These are phyloP conservation scores for Saguinus imperator DNA, from an alignment of 2,113 vertebrate genomes.

Conservation along the genomic window DNA sequence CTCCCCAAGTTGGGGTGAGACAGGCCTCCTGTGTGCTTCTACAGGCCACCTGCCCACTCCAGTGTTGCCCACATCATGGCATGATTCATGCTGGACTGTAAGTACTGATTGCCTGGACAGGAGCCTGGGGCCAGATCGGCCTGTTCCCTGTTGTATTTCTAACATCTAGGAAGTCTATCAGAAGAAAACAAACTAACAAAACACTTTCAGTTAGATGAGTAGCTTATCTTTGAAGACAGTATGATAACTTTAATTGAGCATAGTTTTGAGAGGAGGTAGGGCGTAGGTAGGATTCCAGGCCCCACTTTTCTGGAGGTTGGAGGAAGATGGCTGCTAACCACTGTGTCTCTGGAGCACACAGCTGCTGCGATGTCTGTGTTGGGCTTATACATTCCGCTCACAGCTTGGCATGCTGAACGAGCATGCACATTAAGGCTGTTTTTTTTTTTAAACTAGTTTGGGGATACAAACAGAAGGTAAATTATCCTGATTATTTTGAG, in stretches of 20 bases:
- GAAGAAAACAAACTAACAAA: background rate
- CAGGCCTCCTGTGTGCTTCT: background rate
- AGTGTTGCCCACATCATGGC: fast-evolving
- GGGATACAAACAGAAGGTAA: constrained; percentile 62
- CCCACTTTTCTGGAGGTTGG: background rate
- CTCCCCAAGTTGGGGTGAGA: background rate
- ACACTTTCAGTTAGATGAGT: background rate
- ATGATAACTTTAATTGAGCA: background rate
- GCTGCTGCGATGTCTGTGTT: background rate
- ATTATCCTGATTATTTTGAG: constrained; percentile 66
- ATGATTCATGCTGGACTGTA: fast-evolving
- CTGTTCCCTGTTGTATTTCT: background rate
- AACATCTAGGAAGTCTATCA: background rate
- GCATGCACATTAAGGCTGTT: constrained; percentile 30
- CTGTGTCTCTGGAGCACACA: background rate
- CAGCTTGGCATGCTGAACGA: constrained; percentile 41
- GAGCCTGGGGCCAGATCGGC: background rate
- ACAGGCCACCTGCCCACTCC: no score
- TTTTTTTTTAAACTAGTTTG: constrained; percentile 50
- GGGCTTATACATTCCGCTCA: background rate
- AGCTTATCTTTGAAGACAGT: background rate
- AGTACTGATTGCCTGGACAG: background rate
- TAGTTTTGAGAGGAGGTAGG: background rate
- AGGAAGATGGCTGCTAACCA: background rate
- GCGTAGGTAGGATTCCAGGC: background rate